These are phyloP conservation scores for Aspidiotus destructor DNA, from an alignment of 2,888 invertebrate genomes.

Conservation along the genomic window DNA sequence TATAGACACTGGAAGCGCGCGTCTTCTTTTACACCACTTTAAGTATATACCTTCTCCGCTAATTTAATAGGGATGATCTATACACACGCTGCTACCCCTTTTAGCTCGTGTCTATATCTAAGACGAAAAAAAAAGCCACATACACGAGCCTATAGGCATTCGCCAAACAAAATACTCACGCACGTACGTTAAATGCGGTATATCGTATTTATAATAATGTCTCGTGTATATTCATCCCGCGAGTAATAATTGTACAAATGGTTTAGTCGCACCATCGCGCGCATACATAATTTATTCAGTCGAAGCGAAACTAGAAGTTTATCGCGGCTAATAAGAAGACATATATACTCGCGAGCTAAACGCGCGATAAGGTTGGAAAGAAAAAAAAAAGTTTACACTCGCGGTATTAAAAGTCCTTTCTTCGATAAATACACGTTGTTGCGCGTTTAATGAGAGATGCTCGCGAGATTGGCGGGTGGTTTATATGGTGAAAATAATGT, in stretches of 20 bases:
- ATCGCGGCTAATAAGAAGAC: constrained; percentile 14
- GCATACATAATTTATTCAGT: constrained; percentile 14
- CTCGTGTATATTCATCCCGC: background rate
- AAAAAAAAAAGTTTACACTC: too few relatives aligned
- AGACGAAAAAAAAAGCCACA: background rate
- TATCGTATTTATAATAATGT: too few relatives aligned
- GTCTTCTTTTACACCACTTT: too few relatives aligned
- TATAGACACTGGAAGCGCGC: too few relatives aligned
- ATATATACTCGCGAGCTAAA: constrained; percentile 6
- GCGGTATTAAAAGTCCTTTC: too few relatives aligned
- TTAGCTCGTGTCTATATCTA: background rate
- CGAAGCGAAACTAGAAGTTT: background rate
- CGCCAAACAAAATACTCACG: background rate
- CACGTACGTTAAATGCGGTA: background rate
- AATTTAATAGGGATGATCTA: constrained; percentile 21
- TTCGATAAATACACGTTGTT: constrained; percentile 21
- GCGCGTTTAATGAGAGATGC: constrained; percentile 10
- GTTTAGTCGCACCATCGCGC: background rate
- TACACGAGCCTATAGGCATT: background rate
- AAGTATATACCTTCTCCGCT: constrained; percentile 1
- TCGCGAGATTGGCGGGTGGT: constrained; percentile 30
- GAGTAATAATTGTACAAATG: constrained; percentile 1
- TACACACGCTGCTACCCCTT: constrained; percentile 10
- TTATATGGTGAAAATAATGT: constrained; percentile 26
- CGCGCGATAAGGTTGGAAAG: too few relatives aligned